Base-by-base conservation (phyloP, 2,113 vertebrate genomes). In the Siniperca chuatsi region DNA sequence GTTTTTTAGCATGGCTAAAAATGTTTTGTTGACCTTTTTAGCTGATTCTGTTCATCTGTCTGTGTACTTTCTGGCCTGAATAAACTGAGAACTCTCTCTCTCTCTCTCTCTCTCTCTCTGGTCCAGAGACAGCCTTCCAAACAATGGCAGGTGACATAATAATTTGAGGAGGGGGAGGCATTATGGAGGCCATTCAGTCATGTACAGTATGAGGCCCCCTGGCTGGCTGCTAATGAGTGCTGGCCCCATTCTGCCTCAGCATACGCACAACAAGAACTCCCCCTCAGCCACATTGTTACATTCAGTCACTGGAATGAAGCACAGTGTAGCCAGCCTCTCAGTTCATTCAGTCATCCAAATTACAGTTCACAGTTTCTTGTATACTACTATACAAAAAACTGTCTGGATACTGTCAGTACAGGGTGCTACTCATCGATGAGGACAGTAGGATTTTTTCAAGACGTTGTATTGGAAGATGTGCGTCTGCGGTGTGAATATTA, bases 111-210 rank as follows among this genome's bases (percentile, higher is more conserved):
- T 16, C 25, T 21, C 29, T 48, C 25, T 10, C 48, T 44, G 46
- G 23, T 42, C 76, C 4, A 69, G 2, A 67, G 7, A 83, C 16
- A 77, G 40, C 65, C 25, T 73, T 65, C 23, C 21, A 64, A 78
- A 93, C 90, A 93, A 90, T 86, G 72, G 83, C 81, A 90, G 84
- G 84, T 90, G 89, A 93, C 90, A 92, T 86, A 92, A 91, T 86
- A 83, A 88, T 69, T 50, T n/a, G 73, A 54, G 74, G 75, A 4
- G 21, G 50, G 60, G 42, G 71, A 4, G 64, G 76, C 50, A 11
- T 29, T 83, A 74, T 76, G 67, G 72, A 54, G 67, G 62, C 81
- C 77, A 73, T 88, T 89, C 87, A 85, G 55, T 87, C 65, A 75
- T 74, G 82, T 90, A 81, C 84, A 91, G 87, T 79, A 76, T 29